phyloP scores from a whole-genome alignment of 2,888 invertebrate species.

The Oligia strigilis region DNA sequence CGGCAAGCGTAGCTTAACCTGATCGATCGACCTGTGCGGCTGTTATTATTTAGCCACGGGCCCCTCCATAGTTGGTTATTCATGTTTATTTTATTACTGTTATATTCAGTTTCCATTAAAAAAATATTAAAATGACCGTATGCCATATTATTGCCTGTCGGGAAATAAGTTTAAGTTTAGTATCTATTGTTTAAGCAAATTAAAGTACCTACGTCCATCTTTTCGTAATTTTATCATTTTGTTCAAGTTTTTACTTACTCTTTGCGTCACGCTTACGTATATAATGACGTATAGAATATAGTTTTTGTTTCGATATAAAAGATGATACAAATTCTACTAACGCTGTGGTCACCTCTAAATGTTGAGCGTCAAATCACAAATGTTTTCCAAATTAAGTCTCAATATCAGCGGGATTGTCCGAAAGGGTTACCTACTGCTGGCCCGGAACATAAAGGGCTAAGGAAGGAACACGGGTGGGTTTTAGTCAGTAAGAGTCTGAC shows the following conservation, averaged over 20 bases:
- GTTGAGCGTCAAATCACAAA: not conserved
- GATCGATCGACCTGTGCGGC: too few species aligned
- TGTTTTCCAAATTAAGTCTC: not conserved
- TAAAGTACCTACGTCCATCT: not conserved
- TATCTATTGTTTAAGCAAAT: slow-evolving; percentile 27
- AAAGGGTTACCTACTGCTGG: too few species aligned
- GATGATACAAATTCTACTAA: not conserved
- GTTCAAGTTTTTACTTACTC: not conserved
- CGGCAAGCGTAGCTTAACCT: too few species aligned
- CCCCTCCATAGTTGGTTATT: slow-evolving; percentile 36
- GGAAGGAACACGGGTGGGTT: too few species aligned
- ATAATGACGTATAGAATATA: not conserved
- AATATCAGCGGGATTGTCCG: too few species aligned
- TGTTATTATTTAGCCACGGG: too few species aligned
- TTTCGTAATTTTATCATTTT: slow-evolving; percentile 4
- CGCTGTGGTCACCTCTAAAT: not conserved
- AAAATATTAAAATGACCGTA: slow-evolving; percentile 44
- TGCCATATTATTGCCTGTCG: slow-evolving; percentile 16
- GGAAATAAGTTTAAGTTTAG: slow-evolving; percentile 23
- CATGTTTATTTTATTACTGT: slow-evolving; percentile 42
- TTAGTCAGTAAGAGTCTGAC: too few species aligned
- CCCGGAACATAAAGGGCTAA: too few species aligned
- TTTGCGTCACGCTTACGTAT: slow-evolving; percentile 11
- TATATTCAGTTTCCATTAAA: slow-evolving; percentile 46
- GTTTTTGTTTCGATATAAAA: not conserved